Base-by-base conservation (phyloP, 2,888 invertebrate species). In the Eupelmus urozonus region DNA sequence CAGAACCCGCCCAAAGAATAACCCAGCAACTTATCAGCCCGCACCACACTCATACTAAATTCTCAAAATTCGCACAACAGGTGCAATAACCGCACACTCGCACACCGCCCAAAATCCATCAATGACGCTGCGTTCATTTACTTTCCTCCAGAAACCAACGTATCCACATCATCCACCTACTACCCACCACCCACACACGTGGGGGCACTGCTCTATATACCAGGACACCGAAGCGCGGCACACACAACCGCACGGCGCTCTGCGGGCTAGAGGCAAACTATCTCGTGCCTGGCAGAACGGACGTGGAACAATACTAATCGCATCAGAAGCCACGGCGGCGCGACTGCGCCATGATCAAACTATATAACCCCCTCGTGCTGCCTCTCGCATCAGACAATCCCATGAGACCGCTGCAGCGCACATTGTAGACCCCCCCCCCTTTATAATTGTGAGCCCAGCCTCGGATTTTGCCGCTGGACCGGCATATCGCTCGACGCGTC, bases 231-330 rank as follows among this genome's bases (percentile, higher is more conserved):
- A n/a, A n/a, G n/a, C 0, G 20, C 0, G 51, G 57, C 57, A 3
- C 57, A n/a, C 29, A 55, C 49, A 49, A 2, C 11, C 49, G n/a
- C n/a, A n/a, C n/a, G n/a, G 13, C 40, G 42, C 2, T 4, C 16
- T n/a, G 25, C 55, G 51, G 67, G 25, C 78, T 76, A 81, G 82
- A 82, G 82, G 83, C 81, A 80, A 80, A 83, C 83, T 84, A 84
- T 84, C 84, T 84, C 83, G 82, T 83, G n/a, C n/a, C 83, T 82
- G 75, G 81, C 80, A 83, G 83, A 83, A 83, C 84, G 81, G 81
- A 82, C 81, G 82, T 83, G 80, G 83, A 84, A 85, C 84, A 86
- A 85, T 85, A 83, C 84, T 85, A 86, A 85, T 85, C 85, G 84
- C 84, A 85, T 86, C 83, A 85, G 82, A 83, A 83, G 82, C 81